Conservation (phyloP, 2,797 vertebrate species). For the Rhincodon typus region DNA sequence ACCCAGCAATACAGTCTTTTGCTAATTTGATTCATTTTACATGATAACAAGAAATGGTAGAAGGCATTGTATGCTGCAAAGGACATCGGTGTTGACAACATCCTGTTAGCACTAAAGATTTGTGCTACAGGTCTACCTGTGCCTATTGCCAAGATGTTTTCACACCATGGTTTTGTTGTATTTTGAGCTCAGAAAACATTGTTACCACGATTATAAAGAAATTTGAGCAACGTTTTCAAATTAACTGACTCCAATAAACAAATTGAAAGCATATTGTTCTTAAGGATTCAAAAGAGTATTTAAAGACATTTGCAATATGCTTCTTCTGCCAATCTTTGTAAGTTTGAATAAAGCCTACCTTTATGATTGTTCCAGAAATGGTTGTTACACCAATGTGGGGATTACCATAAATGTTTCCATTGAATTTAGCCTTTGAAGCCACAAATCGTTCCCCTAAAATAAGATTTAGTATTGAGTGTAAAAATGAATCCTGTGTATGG, state of each 20-base stretch:
- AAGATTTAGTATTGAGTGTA: background rate
- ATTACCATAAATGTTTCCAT: background rate
- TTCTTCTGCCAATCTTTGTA: background rate
- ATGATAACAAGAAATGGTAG: no score
- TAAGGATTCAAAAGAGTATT: background rate
- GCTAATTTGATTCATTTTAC: no score
- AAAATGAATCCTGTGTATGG: background rate
- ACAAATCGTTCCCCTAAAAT: background rate
- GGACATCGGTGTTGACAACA: no score
- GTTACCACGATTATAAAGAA: background rate
- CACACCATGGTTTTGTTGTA: background rate
- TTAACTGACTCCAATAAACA: background rate
- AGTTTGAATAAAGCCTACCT: background rate
- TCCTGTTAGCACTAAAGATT: no score
- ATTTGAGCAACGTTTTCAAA: background rate
- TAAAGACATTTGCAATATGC: background rate
- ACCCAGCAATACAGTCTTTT: no score
- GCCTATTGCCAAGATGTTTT: no score
- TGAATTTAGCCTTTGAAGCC: background rate
- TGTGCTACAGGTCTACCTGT: no score
- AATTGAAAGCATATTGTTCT: background rate
- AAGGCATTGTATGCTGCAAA: no score
- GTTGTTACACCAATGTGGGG: background rate
- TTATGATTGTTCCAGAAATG: background rate
- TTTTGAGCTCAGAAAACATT: background rate